These are phyloP conservation scores for Frankliniella intonsa DNA, from an alignment of 2,888 invertebrate species.

Conservation along the genomic window DNA sequence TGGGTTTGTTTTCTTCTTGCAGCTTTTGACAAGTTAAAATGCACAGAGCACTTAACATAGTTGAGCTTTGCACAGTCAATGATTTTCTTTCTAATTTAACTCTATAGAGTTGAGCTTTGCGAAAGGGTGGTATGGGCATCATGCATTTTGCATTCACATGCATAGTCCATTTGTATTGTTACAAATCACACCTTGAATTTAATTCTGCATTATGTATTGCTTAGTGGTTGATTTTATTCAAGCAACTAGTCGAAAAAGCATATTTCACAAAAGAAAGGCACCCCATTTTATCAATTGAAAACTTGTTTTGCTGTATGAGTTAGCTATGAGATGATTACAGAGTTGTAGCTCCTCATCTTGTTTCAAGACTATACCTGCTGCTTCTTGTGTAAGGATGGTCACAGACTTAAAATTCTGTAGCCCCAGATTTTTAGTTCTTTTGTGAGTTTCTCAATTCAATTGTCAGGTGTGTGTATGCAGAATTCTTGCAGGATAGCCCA, in stretches of 20 bases:
- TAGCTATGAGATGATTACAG: too few relatives aligned
- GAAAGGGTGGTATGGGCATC: slow-evolving; percentile 9
- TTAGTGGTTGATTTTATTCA: background rate
- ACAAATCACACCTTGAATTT: background rate
- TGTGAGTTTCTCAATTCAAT: too few relatives aligned
- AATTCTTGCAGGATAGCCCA: slow-evolving; percentile 24
- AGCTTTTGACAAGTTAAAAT: background rate
- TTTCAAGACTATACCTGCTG: too few relatives aligned
- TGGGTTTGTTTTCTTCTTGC: background rate
- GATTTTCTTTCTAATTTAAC: background rate
- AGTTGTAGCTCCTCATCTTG: too few relatives aligned
- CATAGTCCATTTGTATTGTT: background rate
- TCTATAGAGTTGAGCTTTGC: background rate
- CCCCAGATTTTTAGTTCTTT: too few relatives aligned
- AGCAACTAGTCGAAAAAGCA: slow-evolving; percentile 9
- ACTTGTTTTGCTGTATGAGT: background rate
- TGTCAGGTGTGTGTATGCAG: slow-evolving; percentile 1
- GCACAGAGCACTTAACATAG: background rate
- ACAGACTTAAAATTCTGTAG: too few relatives aligned
- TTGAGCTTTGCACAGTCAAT: slow-evolving; percentile 23
- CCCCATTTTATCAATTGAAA: background rate
- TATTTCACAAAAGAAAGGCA: background rate
- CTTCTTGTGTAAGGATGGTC: too few relatives aligned
- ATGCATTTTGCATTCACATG: background rate
- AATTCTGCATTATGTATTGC: background rate